Percentiles rank a stretch among this genome's conserved stretches.
These are phyloP conservation scores for Nasonia giraulti DNA, from an alignment of 1,140 invertebrate species.

Conservation along the genomic window DNA sequence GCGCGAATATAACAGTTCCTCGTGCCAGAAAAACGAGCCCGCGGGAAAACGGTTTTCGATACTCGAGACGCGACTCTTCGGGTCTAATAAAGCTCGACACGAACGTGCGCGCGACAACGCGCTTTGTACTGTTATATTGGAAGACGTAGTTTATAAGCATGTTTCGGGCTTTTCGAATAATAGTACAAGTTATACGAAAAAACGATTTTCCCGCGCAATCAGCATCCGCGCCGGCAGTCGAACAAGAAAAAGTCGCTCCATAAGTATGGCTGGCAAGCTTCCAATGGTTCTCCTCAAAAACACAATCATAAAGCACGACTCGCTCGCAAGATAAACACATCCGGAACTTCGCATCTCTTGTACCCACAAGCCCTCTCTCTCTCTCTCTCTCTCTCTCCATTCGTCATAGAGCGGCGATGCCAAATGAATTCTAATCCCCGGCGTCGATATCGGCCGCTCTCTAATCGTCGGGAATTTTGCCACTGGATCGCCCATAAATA, in stretches of 20 bases:
- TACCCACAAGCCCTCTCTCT: neutral
- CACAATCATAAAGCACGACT: slow-evolving; percentile 20
- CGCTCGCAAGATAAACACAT: slow-evolving; percentile 24
- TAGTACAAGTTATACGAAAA: neutral
- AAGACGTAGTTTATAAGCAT: too few relatives aligned
- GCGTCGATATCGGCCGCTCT: neutral
- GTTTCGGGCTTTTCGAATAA: neutral
- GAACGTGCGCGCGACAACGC: too few relatives aligned
- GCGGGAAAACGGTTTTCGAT: slow-evolving; percentile 34
- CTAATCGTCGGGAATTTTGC: neutral
- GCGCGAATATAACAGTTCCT: slow-evolving; percentile 38
- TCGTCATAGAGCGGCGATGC: neutral
- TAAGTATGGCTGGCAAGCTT: neutral
- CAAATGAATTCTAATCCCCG: slow-evolving; percentile 24
- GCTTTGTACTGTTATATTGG: too few relatives aligned
- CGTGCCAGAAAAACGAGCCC: slow-evolving; percentile 34
- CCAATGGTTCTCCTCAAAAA: slow-evolving; percentile 5
- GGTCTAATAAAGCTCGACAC: slow-evolving; percentile 4
- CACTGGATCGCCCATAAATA: slow-evolving; percentile 19
- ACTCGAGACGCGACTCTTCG: neutral
- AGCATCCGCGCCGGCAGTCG: neutral
- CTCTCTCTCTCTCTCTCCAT: neutral
- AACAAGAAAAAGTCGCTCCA: neutral
- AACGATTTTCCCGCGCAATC: neutral
- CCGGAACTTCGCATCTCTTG: neutral